Base-by-base conservation (phyloP, 2,113 vertebrate species). In the Holacanthus passer region DNA sequence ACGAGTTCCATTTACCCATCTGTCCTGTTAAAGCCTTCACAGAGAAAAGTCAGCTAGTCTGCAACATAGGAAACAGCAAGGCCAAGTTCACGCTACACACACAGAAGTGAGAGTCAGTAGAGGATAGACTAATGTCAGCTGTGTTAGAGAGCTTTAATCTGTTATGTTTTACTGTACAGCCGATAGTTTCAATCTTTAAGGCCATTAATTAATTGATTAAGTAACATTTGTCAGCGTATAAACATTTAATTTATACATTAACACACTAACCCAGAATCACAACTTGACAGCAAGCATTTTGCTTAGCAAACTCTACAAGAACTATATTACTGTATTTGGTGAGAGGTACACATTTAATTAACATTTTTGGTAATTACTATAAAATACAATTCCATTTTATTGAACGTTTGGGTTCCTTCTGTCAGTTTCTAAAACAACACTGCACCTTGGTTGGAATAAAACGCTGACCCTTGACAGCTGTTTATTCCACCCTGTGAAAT, bases 1-100 rank as follows among this genome's bases (percentile, higher is more conserved):
- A 97, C 20, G 79, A 95, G n/a, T 32, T 99, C 78, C 81, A 94
- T 86, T 96, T 98, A 76, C 94, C 95, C 0, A 0, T 66, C 5
- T 97, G 96, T 53, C 93, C 96, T 0, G 96, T 98, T 48, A 98
- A 98, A 81, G 88, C 88, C 77, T 92, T 83, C 79, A 95, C 94
- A 17, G 91, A 96, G 89, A 96, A 84, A 83, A 95, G 94, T 20
- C 91, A 98, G 19, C 91, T 97, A 27, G 93, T 97, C 39, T 88
- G 73, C 67, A 99, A 98, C 77, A 47, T 94, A 0, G 96, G 97
- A 41, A 96, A 96, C 50, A 72, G 81, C 45, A 89, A 93, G 14
- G 96, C 97, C 29, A 79, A 39, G n/a, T 96, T 97, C 92, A 81
- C 68, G 43, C 84, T 97, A 17, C 85, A 79, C 45, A 96, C 96